Evolutionary conservation across 1,140 invertebrate species (phyloP).

Genomic region (Scaptomyza montana): DNA sequence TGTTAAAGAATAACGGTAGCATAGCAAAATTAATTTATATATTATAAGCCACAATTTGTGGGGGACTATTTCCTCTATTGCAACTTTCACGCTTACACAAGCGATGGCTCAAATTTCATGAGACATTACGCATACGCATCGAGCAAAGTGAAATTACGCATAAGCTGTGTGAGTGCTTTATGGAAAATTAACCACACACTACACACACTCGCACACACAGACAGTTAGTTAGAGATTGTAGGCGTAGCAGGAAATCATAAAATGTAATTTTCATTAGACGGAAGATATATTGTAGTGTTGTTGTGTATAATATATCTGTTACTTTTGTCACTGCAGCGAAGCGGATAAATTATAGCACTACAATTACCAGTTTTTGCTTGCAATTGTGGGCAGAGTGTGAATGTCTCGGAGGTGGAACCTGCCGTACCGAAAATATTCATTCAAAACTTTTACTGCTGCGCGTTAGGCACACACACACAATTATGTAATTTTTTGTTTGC

Average conservation of each 20-base stretch:
- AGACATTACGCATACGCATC: slow-evolving; percentile 63
- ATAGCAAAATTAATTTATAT: slow-evolving; percentile 6
- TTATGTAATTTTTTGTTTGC: slow-evolving; percentile 55
- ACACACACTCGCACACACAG: neutral
- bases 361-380: slow-evolving; percentile 52
- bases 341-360: slow-evolving; percentile 43
- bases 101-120: slow-evolving; percentile 43
- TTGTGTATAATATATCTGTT: slow-evolving; percentile 57
- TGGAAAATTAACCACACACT: slow-evolving; percentile 50
- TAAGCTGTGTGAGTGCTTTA: slow-evolving; percentile 42
- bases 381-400: slow-evolving; percentile 68
- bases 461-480: slow-evolving; percentile 34
- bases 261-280: slow-evolving; percentile 72
- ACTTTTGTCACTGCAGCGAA: slow-evolving; percentile 51
- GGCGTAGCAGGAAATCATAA: slow-evolving; percentile 74
- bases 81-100: slow-evolving; percentile 57
- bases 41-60: slow-evolving; percentile 32
- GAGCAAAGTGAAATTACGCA: slow-evolving; percentile 56
- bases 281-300: slow-evolving; percentile 53
- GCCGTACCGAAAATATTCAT: neutral
- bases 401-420: slow-evolving; percentile 55
- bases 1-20: slow-evolving; percentile 57
- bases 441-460: slow-evolving; percentile 13
- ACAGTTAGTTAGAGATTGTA: slow-evolving; percentile 21
- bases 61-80: slow-evolving; percentile 14